Base-by-base conservation (phyloP, 1,140 invertebrate species). In the Ceratina australensis region DNA sequence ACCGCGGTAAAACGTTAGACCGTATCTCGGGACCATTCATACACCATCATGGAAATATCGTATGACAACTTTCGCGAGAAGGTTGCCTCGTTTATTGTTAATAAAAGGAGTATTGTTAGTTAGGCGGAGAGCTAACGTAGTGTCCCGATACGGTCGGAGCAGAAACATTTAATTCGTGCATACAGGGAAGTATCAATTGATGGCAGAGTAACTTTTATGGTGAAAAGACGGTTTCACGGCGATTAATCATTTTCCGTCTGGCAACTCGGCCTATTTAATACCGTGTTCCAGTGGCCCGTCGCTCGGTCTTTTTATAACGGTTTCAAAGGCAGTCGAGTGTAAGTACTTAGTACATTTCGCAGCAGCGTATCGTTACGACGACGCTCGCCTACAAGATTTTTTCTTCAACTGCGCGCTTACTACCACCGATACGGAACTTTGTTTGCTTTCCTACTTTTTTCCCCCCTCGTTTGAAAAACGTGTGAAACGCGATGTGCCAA, bases 261-360 rank as follows among this genome's bases (percentile, higher is more conserved):
- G 61, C 60, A 79, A 60, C 69, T 67, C 78, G 78, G 79, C 85
- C 81, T 82, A 79, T 88, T 87, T 87, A 87, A 88, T 82, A 82
- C 72, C 79, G 67, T 77, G 81, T 80, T 80, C 85, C 77, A 82
- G 76, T 86, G 78, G 78, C 74, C 67, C 54, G 68, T 78, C 76
- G 74, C 69, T 74, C 60, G 79, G 79, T 69, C 66, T 80, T 85
- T 84, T 84, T 81, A 81, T 80, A 78, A 75, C 64, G 76, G 72
- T 81, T 74, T 74, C 74, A 81, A 78, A 78, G 60, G 80, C 79
- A 79, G 78, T 80, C 78, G 78, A 80, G 78, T 61, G 78, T 77
- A 80, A 73, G 76, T 77, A 22, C 64, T 80, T 42, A 42, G 33
- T 42, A 42, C 33, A 76, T 79, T 79, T 79, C 64, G 65, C 76